Evolutionary conservation across 2,113 vertebrate genomes (phyloP).

Genomic region (Anser cygnoides): DNA sequence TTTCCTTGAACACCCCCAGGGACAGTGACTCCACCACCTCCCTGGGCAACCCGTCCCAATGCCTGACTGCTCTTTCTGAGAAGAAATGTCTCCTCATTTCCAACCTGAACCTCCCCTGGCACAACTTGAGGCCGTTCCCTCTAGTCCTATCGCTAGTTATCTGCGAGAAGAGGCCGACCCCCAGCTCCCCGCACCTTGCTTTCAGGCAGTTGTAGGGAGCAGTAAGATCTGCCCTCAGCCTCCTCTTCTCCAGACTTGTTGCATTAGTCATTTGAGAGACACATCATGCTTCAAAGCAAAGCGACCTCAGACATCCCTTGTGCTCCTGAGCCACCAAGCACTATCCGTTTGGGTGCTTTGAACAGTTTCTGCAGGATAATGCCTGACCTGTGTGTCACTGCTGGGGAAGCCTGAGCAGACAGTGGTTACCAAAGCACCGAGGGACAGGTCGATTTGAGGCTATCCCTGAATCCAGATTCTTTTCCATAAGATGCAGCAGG

Average conservation of each 20-base stretch:
- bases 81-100: too few species aligned
- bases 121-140: too few species aligned
- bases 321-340: not conserved
- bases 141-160: too few species aligned
- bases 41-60: too few species aligned
- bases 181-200: too few species aligned
- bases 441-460: not conserved
- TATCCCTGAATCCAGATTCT: not conserved
- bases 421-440: not conserved
- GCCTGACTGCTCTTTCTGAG: too few species aligned
- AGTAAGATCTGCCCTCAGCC: too few species aligned
- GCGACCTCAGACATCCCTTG: fast-evolving
- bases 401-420: not conserved
- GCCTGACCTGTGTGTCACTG: not conserved
- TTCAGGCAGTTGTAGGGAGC: too few species aligned
- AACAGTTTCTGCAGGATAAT: not conserved
- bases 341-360: not conserved
- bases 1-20: too few species aligned
- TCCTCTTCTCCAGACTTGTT: not conserved
- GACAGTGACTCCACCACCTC: too few species aligned
- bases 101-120: too few species aligned
- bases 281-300: not conserved
- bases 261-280: not conserved
- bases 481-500: not conserved
- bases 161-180: too few species aligned